Evolutionary conservation across 92 coral and sea anemone species (phyloP), one percentile per base, ranked within the genome.

Genomic region (Epizoanthus fatuus): DNA sequence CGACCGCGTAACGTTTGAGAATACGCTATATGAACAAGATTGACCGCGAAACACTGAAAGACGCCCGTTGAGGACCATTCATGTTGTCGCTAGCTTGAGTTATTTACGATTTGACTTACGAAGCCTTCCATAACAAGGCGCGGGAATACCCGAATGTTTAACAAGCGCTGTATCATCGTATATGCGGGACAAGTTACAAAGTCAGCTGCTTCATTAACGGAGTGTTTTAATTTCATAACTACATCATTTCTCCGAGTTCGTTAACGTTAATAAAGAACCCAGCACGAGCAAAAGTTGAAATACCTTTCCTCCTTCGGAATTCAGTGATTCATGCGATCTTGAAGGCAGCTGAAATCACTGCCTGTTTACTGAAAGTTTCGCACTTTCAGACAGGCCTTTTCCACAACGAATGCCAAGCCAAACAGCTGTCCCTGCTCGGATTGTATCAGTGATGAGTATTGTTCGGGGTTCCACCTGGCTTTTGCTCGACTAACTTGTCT

Each of bases 391-490:
- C 63, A 57, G 70, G 40, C 51, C 82, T 77, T 77, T 77, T 77
- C 70, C 12, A 20, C 59, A 20, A 52, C 82, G 51, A 77, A 60
- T 59, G 20, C 52, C 47, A 12, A 14, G 55, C 22, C 82, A 77
- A 77, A 77, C 82, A 77, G 68, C 82, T 77, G 82, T 60, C 55
- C 44, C 40, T 42, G 53, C 47, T 39, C 47, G 82, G 68, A 62
- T 77, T 77, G 82, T 77, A 77, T 77, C 82, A 44, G 20, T 60
- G 70, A 60, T 77, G 47, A 60, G 82, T 77, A 77, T 77, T 77
- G 82, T 77, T 81, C 42, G 52, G 42, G 25, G 60, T 69, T 90
- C 88, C 90, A 90, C 86, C 90, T 92, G 89, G 94, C 85, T 85
- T 91, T 80, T 85, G 63, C 85, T 84, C 86, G 63, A 75, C 84